Base-by-base conservation (phyloP, 2,797 vertebrate genomes). In the Miichthys miiuy region DNA sequence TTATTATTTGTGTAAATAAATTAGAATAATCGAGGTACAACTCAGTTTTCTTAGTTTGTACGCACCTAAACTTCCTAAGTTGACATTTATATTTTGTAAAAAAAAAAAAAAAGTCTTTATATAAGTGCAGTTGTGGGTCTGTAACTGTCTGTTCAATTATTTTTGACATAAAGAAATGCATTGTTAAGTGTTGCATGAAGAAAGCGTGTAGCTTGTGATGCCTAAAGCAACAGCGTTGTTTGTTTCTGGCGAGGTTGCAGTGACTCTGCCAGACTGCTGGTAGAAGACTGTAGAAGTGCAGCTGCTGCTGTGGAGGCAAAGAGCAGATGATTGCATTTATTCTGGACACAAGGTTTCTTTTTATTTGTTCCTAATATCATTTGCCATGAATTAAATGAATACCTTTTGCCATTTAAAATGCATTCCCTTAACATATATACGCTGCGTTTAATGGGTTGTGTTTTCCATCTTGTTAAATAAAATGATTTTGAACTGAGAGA, bases 381-480 rank as follows among this genome's bases (percentile, higher is more conserved):
- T 56, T 67, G 34, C 34, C 34, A 38, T n/a, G 14, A 44, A 12
- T 47, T 42, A 58, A 54, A 68, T 55, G 0, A 46, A 79, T 47
- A 38, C 20, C n/a, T 56, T 81, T 70, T 44, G 14, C 68, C 14
- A 20, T 61, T 27, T 80, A 30, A 68, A 74, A 58, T 47, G 20
- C 70, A 62, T 83, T 50, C 48, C 27, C 47, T 61, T 61, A 48
- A 74, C 41, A 66, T 69, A 66, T 30, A 66, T 77, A 27, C 77
- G 52, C 58, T 70, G 4, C 61, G 63, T 62, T 75, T 78, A 64
- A 68, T 47, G 3, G 34, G 9, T 61, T 87, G 52, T 83, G 21
- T 76, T 84, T 87, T 83, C 50, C 65, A 71, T 75, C 54, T 79
- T 72, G 58, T 68, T 82, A n/a, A 87, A 87, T 89, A 92, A 89